These are phyloP conservation scores for Tetragonula carbonaria DNA, from an alignment of 2,888 invertebrate species.

Conservation along the genomic window DNA sequence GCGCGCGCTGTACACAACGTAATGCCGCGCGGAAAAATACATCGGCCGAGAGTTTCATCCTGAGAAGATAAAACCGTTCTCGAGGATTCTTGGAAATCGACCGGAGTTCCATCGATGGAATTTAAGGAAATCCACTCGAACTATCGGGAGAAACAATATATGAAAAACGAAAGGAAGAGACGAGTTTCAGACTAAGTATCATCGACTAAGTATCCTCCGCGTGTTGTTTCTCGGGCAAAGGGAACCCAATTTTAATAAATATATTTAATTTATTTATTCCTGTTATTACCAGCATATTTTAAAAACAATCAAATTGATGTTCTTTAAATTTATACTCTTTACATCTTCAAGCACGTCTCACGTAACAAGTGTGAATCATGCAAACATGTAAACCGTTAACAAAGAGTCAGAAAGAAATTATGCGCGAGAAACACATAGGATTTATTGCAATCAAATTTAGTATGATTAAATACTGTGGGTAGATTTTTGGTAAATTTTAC, in stretches of 20 bases:
- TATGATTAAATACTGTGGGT: too few species aligned
- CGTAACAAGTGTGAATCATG: too few species aligned
- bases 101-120: not conserved
- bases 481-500: too few species aligned
- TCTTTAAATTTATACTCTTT: not conserved
- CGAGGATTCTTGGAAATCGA: conserved; percentile 5
- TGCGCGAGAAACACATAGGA: too few species aligned
- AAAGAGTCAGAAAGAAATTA: too few species aligned
- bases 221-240: too few species aligned
- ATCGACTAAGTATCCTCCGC: not conserved
- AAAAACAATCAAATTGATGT: not conserved
- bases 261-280: not conserved
- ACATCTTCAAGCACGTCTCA: not conserved
- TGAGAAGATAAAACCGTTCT: conserved; percentile 15
- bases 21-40: conserved; percentile 22
- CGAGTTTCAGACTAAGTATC: not conserved
- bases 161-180: not conserved
- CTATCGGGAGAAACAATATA: conserved; percentile 4
- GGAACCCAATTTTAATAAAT: not conserved
- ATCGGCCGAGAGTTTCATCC: conserved; percentile 22
- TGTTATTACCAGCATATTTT: not conserved
- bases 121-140: conserved; percentile 1
- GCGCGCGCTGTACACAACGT: conserved; percentile 9
- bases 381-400: too few species aligned
- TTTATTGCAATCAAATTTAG: too few species aligned